Percentiles rank a stretch among this genome's conserved stretches.
phyloP scores from a whole-genome alignment of 2,113 vertebrate species.

The Oophaga pumilio region DNA sequence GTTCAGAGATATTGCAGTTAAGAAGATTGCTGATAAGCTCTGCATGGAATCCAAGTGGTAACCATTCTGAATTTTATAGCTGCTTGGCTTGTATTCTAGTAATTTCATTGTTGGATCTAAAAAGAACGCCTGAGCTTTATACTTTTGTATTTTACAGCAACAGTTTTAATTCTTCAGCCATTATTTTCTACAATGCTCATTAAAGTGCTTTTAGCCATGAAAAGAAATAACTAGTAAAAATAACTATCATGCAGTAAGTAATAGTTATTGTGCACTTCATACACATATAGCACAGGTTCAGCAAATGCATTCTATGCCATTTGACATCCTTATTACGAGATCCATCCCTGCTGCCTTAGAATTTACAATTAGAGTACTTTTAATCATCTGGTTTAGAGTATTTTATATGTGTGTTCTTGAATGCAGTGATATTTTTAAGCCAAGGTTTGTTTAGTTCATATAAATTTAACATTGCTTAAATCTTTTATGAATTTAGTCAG shows the following conservation, averaged over 20 bases:
- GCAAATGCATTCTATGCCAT: neutral
- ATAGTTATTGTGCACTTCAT: neutral
- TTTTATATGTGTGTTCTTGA: neutral
- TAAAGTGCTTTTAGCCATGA: neutral
- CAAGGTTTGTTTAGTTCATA: neutral
- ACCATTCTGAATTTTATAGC: neutral
- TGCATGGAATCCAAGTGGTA: neutral
- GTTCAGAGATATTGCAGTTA: conserved; percentile 10
- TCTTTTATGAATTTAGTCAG: neutral
- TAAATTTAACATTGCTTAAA: neutral
- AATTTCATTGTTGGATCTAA: neutral
- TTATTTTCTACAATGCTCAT: neutral
- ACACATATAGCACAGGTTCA: neutral
- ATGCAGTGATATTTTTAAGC: neutral
- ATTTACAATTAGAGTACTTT: no score
- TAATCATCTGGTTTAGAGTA: no score
- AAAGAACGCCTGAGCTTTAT: neutral
- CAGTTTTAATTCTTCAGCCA: neutral
- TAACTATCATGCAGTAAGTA: neutral
- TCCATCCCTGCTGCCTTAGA: no score
- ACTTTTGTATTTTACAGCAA: neutral
- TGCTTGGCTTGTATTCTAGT: neutral
- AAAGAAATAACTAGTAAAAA: neutral
- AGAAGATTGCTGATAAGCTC: conserved; percentile 2
- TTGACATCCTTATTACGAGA: no score